Evolutionary conservation across 37 sponge, comb jelly and placozoan genomes (phyloP).

Genomic region (Crambe crambe): DNA sequence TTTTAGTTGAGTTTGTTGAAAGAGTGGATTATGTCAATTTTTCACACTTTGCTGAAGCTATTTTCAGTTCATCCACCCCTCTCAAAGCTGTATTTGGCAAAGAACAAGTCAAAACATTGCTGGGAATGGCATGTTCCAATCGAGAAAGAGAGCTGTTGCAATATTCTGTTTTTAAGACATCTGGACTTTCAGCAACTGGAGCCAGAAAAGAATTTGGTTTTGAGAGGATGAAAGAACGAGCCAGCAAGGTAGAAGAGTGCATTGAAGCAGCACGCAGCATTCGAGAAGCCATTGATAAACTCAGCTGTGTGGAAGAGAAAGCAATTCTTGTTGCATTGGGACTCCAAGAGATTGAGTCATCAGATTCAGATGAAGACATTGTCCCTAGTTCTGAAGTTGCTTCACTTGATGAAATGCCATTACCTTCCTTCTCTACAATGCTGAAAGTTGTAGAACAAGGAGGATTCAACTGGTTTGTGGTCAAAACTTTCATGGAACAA

Average conservation of each 20-base stretch:
- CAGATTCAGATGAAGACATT: not conserved
- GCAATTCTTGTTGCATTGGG: not conserved
- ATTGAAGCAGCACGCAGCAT: constrained; percentile 4
- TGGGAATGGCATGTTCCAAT: constrained; percentile 13
- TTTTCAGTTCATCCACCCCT: not conserved
- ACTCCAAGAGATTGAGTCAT: too few relatives aligned
- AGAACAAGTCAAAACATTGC: constrained; percentile 1
- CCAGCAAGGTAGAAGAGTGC: constrained; percentile 6
- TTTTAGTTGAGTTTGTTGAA: constrained; percentile 8
- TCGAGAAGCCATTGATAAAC: constrained; percentile 2
- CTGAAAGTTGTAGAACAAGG: not conserved
- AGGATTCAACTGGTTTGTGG: constrained; percentile 15
- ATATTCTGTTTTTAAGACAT: constrained; percentile 7
- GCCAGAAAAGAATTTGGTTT: constrained; percentile 26
- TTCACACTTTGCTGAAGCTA: not conserved
- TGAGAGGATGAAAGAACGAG: not conserved
- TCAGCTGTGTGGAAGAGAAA: constrained; percentile 18
- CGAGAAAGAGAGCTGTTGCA: constrained; percentile 12
- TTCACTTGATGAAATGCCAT: not conserved
- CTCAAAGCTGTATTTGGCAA: constrained; percentile 1
- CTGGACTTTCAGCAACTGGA: constrained; percentile 22
- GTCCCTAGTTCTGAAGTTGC: not conserved
- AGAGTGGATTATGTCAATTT: constrained; percentile 28
- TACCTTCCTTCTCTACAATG: not conserved
- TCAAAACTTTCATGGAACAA: too few relatives aligned